Evolutionary conservation across 1,140 invertebrate genomes (phyloP).

Genomic region (Conus betulinus): DNA sequence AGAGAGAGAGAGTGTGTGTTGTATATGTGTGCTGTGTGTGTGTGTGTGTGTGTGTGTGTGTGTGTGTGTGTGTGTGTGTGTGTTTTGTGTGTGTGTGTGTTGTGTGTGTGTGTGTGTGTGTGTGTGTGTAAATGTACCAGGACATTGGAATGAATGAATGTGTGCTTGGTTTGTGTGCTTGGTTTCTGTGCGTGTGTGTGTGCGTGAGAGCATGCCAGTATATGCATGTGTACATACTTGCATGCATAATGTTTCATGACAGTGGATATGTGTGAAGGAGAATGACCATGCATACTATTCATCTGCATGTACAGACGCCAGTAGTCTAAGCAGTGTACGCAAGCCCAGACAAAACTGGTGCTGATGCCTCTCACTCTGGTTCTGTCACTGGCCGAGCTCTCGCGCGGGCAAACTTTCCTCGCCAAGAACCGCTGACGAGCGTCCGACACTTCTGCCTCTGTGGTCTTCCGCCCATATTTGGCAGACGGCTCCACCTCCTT

Average conservation of each 20-base stretch:
- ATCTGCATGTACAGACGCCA: background rate
- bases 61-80: background rate
- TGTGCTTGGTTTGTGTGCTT: background rate
- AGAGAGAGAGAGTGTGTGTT: too few relatives aligned
- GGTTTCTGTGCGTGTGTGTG: background rate
- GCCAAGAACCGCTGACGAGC: conserved; percentile 55
- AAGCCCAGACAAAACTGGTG: background rate
- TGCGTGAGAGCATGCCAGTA: background rate
- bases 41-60: background rate
- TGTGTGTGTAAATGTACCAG: background rate
- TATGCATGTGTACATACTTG: background rate
- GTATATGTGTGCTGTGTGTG: too few relatives aligned
- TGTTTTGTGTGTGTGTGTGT: background rate
- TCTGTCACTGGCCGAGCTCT: conserved; percentile 46
- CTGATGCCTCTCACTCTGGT: background rate
- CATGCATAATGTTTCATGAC: background rate
- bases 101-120: conserved; percentile 18
- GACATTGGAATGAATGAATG: background rate
- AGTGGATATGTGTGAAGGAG: background rate
- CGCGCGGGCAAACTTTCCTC: conserved; percentile 54
- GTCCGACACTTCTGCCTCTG: conserved; percentile 43
- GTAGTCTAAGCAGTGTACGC: too few relatives aligned
- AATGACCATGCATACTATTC: background rate
- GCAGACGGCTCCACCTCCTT: conserved; percentile 23
- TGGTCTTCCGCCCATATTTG: conserved; percentile 57